Conservation (phyloP, 53 echinoderm and acorn worm genomes). For the Pentamera pediparva region DNA sequence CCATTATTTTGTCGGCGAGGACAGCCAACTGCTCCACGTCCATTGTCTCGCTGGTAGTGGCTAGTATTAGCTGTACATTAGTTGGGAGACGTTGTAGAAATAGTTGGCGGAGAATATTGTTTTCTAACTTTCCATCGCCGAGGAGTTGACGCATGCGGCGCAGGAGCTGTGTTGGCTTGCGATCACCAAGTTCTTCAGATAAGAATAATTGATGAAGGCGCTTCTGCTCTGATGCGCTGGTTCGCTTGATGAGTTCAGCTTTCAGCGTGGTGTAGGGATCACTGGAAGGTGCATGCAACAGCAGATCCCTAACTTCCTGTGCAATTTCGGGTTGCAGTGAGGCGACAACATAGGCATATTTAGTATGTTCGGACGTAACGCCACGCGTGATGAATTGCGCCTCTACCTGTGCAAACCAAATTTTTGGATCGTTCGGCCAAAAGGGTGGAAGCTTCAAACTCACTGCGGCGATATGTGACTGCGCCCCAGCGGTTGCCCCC, state of each 20-base stretch:
- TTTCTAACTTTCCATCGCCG: constrained; percentile 16
- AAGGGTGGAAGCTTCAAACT: constrained; percentile 43
- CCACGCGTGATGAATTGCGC: constrained; percentile 36
- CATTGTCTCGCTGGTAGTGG: constrained; percentile 23
- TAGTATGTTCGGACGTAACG: constrained; percentile 22
- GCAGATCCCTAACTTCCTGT: constrained; percentile 47
- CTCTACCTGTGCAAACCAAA: constrained; percentile 55
- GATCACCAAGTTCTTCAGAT: constrained; percentile 40
- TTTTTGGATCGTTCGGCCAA: constrained; percentile 38
- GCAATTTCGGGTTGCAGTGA: constrained; percentile 53
- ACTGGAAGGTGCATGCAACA: constrained; percentile 3
- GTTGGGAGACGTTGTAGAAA: constrained; percentile 32
- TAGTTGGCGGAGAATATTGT: constrained; percentile 17
- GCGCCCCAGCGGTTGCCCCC: no score
- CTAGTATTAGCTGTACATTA: constrained; percentile 32
- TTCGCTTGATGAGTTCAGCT: constrained; percentile 13
- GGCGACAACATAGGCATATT: constrained; percentile 40
- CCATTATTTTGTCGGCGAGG: constrained; percentile 33
- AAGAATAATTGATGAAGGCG: constrained; percentile 33
- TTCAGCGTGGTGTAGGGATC: constrained; percentile 1
- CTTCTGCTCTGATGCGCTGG: constrained; percentile 39
- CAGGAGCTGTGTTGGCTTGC: constrained; percentile 30
- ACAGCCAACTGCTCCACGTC: constrained; percentile 8
- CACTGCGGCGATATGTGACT: not conserved
- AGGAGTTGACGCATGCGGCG: constrained; percentile 38